Base-by-base conservation (phyloP, 2,888 invertebrate genomes). In the Tachina grossa region DNA sequence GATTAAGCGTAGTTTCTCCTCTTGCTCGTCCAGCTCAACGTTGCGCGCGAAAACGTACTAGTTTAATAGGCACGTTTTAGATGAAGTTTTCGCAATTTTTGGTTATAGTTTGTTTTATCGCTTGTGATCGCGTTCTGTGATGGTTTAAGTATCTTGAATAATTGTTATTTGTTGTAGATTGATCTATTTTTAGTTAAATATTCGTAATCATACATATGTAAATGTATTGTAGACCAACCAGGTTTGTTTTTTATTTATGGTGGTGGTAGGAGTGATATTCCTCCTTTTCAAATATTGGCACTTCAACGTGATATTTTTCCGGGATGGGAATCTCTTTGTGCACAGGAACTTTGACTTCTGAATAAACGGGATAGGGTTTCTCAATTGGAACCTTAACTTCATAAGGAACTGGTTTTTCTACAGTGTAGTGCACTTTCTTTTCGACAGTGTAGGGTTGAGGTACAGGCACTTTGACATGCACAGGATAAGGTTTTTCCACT, bases 391-490 rank as follows among this genome's bases (percentile, higher is more conserved):
- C 93, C 81, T 95, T 96, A 31, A 95, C 95, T 88, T 96, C 96
- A 74, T 96, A 94, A 41, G 96, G 96, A 90, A 95, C 95, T 19
- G 96, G 96, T 57, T 96, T 95, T 91, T 96, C 96, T 89, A 96
- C 96, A 87, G 96, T 95, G 41, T 97, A 95, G 5, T 96, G 96
- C 51, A 95, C 93, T 82, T 94, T 95, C 84, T 96, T 95, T 89
- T 96, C 96, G 9, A 96, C 96, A 86, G 96, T 95, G 93, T 97
- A 96, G 68, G 96, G 96, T 92, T 96, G 96, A 93, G 96, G 96
- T 43, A 96, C 95, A 80, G 95, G 96, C 14, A 96, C 96, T 91
- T 96, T 96, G 0, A 96, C 95, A 90, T 96, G 96, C 88, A 95
- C 95, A 86, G 96, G 96, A 69, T 96, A 95, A 82, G 96, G 96